Percentiles rank a stretch among this genome's conserved stretches.
These are phyloP conservation scores for Lepidonotus clava DNA, from an alignment of 2,888 invertebrate genomes.

Conservation along the genomic window DNA sequence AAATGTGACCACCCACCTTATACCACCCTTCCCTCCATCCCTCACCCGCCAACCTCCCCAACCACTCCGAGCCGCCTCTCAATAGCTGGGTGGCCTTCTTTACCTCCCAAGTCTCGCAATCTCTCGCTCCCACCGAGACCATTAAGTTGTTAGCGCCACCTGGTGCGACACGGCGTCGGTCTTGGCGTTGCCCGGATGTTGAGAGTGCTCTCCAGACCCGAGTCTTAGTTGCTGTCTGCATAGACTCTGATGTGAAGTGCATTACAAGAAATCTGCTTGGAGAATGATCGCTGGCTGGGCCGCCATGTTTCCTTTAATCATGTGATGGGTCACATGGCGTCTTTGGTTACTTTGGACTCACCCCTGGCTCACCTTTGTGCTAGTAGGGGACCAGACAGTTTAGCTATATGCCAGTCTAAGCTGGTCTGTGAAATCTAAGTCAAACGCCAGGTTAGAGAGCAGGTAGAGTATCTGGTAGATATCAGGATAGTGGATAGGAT, in stretches of 20 bases:
- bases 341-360: neutral
- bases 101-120: constrained; percentile 1
- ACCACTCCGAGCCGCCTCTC: too few species aligned
- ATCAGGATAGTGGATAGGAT: too few species aligned
- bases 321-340: neutral
- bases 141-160: constrained; percentile 49
- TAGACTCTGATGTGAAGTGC: too few species aligned
- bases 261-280: neutral
- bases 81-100: neutral
- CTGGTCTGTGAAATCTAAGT: too few species aligned
- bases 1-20: neutral
- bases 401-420: too few species aligned
- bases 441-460: too few species aligned
- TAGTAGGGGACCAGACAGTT: too few species aligned
- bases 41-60: neutral
- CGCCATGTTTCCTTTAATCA: constrained; percentile 15
- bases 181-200: constrained; percentile 19
- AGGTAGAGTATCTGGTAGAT: too few species aligned
- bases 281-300: neutral
- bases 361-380: neutral
- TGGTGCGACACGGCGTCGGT: neutral
- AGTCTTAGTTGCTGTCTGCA: too few species aligned
- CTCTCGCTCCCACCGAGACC: constrained; percentile 35
- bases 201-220: constrained; percentile 11
- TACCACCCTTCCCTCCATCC: neutral